These are phyloP conservation scores for Euthynnus affinis DNA, from an alignment of 2,797 vertebrate species.

Conservation along the genomic window DNA sequence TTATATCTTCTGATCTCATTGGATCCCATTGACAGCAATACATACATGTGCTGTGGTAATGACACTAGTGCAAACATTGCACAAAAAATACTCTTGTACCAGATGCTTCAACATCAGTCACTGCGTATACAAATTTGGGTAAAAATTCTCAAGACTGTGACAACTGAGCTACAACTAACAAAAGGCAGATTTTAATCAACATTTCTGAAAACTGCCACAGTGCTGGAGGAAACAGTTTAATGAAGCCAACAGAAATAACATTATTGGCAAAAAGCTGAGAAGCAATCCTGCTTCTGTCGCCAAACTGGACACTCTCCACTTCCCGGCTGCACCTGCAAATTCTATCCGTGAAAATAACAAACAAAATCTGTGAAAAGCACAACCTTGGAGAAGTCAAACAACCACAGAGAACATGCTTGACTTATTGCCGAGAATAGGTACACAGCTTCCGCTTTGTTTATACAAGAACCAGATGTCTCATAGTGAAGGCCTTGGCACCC, in stretches of 20 bases:
- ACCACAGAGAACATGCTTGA: background rate
- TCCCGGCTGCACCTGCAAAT: background rate
- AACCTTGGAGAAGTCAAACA: too few species aligned
- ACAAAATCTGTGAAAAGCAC: background rate
- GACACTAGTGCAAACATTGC: background rate
- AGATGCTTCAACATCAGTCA: background rate
- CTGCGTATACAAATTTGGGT: background rate
- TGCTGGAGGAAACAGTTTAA: background rate
- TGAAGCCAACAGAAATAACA: conserved; percentile 1
- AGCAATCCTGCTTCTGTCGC: background rate
- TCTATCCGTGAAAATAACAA: background rate
- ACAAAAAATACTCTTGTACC: background rate
- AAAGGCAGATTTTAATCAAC: background rate
- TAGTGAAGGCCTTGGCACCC: background rate
- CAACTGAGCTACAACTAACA: background rate
- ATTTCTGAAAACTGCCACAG: background rate
- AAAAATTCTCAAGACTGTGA: background rate
- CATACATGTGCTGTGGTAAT: background rate
- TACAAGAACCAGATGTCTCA: background rate
- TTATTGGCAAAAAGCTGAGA: background rate
- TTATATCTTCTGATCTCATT: conserved; percentile 5
- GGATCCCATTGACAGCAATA: background rate
- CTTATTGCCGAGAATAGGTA: background rate
- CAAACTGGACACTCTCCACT: background rate
- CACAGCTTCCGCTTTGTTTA: background rate